Conservation (phyloP, 2,797 vertebrate genomes). For the Euthynnus affinis region DNA sequence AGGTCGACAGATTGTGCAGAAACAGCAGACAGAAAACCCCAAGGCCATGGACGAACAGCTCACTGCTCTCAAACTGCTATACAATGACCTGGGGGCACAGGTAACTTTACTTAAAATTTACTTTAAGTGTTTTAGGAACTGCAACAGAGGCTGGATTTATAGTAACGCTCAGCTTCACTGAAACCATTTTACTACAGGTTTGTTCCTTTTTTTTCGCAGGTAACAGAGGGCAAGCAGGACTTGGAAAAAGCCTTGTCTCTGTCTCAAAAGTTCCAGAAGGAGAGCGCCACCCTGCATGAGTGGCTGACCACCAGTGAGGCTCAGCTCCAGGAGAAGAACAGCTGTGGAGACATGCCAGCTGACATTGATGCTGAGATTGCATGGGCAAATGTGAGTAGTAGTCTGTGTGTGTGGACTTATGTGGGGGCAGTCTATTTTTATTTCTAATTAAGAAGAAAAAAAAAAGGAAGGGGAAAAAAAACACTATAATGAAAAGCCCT, state of each 20-base stretch:
- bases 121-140: not conserved
- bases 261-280: conserved; percentile 91
- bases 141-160: not conserved
- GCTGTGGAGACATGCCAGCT: conserved; percentile 88
- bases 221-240: conserved; percentile 97
- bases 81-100: conserved; percentile 97
- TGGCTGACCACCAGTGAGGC: conserved; percentile 90
- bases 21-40: conserved; percentile 98
- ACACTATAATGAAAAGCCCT: not conserved
- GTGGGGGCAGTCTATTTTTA: not conserved
- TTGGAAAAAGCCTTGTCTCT: conserved; percentile 93
- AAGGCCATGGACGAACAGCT: conserved; percentile 97
- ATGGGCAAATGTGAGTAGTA: conserved; percentile 93
- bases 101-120: conserved; percentile 71
- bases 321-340: conserved; percentile 91
- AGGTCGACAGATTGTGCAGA: conserved; percentile 98
- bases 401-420: not conserved
- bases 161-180: not conserved
- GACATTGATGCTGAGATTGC: conserved; percentile 93
- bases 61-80: conserved; percentile 95
- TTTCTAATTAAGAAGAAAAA: not conserved
- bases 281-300: conserved; percentile 87
- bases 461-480: not conserved
- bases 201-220: conserved; percentile 78
- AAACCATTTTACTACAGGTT: not conserved